phyloP scores from a whole-genome alignment of 2,797 vertebrate genomes.

The Pseudomugil gertrudae region DNA sequence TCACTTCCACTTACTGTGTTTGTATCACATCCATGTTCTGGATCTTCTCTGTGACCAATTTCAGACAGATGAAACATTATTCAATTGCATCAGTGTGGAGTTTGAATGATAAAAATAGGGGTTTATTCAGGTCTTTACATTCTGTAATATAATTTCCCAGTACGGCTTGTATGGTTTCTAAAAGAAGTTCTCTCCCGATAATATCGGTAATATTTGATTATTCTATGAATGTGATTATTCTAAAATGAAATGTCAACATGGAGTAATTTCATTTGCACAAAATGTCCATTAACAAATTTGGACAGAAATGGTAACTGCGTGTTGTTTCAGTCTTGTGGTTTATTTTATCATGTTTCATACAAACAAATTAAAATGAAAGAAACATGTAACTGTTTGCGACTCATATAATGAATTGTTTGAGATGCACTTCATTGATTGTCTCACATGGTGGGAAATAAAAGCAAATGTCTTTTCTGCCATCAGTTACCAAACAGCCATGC shows the following conservation, averaged over 20 bases:
- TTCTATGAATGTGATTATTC: neutral
- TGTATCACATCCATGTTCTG: neutral
- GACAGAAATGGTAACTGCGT: conserved; percentile 1
- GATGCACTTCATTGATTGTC: conserved; percentile 17
- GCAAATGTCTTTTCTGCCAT: neutral
- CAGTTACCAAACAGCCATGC: conserved; percentile 2
- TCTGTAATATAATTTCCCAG: neutral
- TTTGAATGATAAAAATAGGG: neutral
- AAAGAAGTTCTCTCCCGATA: too few relatives aligned
- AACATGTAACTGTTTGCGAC: conserved; percentile 1
- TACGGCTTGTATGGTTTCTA: neutral
- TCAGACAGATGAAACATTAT: neutral
- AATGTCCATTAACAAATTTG: neutral
- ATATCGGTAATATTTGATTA: neutral
- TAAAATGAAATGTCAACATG: neutral
- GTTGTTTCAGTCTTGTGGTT: neutral
- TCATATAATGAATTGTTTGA: conserved; percentile 4
- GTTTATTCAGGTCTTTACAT: neutral
- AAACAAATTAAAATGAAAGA: neutral
- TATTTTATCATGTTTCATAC: conserved; percentile 13
- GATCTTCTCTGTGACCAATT: neutral
- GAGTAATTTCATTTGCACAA: neutral
- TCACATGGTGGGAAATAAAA: conserved; percentile 11
- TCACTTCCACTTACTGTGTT: neutral
- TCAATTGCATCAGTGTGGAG: neutral